These are phyloP conservation scores for Bombus terrestris DNA, from an alignment of 1,140 invertebrate species.

Conservation along the genomic window DNA sequence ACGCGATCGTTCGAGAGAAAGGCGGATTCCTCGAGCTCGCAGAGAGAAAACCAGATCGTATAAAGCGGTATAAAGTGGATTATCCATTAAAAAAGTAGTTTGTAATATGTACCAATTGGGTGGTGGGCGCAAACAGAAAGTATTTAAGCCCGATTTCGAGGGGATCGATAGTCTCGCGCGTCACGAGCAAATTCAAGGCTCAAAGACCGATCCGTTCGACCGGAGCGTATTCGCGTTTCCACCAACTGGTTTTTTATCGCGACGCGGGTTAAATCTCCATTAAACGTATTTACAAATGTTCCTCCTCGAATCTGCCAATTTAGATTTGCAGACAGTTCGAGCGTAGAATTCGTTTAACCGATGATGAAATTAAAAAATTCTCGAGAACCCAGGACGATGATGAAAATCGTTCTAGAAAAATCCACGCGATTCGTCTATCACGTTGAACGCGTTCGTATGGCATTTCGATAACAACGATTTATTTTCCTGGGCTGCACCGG, in stretches of 20 bases:
- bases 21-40: neutral
- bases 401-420: neutral
- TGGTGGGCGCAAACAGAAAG: neutral
- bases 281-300: conserved; percentile 69
- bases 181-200: conserved; percentile 11
- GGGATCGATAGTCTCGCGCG: conserved; percentile 2
- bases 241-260: conserved; percentile 43
- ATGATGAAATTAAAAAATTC: conserved; percentile 71
- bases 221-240: conserved; percentile 4
- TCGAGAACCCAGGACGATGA: neutral
- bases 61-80: neutral
- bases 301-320: conserved; percentile 52
- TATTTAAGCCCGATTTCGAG: conserved; percentile 2
- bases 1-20: neutral
- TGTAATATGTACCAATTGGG: neutral
- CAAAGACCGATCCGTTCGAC: conserved; percentile 18
- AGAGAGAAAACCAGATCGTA: neutral
- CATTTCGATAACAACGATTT: neutral
- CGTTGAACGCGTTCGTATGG: too few species aligned
- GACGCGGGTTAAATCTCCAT: conserved; percentile 14
- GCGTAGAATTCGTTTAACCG: conserved; percentile 66
- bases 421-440: neutral
- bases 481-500: neutral
- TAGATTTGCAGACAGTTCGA: conserved; percentile 63
- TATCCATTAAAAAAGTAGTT: neutral